phyloP scores from a whole-genome alignment of 2,888 invertebrate species.

The Alcis repandata region DNA sequence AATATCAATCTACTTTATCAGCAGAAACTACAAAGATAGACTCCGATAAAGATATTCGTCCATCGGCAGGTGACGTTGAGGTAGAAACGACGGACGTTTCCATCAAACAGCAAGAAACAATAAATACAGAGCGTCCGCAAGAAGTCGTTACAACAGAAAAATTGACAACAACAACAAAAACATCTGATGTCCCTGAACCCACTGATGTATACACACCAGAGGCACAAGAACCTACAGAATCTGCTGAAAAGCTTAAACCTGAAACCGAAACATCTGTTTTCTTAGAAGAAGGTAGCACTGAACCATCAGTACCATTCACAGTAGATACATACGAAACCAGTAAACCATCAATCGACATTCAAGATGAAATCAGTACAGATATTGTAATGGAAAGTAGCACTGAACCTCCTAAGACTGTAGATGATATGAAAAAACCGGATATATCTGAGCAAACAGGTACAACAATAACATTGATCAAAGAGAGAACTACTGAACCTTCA shows the following conservation, averaged over 20 bases:
- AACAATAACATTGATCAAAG: constrained; percentile 6
- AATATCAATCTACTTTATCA: constrained; percentile 8
- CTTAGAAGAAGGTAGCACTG: constrained; percentile 13
- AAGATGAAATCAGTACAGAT: constrained; percentile 26
- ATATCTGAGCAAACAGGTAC: not conserved
- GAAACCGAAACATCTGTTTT: constrained; percentile 3
- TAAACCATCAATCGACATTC: constrained; percentile 20
- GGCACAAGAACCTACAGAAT: constrained; percentile 12
- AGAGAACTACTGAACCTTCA: constrained; percentile 16
- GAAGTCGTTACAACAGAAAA: constrained; percentile 20
- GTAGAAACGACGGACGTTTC: constrained; percentile 9
- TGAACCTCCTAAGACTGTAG: constrained; percentile 2
- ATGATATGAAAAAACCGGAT: constrained; percentile 3
- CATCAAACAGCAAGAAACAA: constrained; percentile 17
- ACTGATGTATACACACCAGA: not conserved
- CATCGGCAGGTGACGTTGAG: constrained; percentile 15
- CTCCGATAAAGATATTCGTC: constrained; percentile 25
- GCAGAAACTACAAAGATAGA: constrained; percentile 22
- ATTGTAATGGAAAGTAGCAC: constrained; percentile 10
- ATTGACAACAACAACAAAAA: constrained; percentile 17
- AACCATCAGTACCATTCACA: constrained; percentile 8
- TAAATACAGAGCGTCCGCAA: constrained; percentile 8
- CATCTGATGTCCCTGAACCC: constrained; percentile 3
- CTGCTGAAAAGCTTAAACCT: constrained; percentile 10
- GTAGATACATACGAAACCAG: constrained; percentile 11